Percentiles rank a stretch among this genome's conserved stretches.
Evolutionary conservation across 2,888 invertebrate genomes (phyloP).

Genomic region (Lucinisca nassula): DNA sequence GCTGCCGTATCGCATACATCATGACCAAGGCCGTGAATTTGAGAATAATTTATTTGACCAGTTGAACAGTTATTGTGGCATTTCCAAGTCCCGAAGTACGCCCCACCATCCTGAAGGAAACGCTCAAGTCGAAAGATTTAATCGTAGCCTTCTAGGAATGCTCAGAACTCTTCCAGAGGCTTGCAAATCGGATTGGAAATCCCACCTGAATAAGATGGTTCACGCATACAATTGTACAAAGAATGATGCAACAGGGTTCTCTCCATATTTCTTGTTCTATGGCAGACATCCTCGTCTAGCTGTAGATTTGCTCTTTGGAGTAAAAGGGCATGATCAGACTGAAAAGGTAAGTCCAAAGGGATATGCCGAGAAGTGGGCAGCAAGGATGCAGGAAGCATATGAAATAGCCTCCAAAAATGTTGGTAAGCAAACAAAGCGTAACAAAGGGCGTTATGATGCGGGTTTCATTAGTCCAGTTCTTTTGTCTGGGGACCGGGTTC

Average conservation of each 20-base stretch:
- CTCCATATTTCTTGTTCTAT: slow-evolving; percentile 34
- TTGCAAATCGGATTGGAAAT: slow-evolving; percentile 35
- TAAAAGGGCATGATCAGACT: neutral
- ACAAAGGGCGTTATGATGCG: slow-evolving; percentile 6
- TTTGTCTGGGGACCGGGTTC: slow-evolving; percentile 32
- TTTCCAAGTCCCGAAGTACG: slow-evolving; percentile 36
- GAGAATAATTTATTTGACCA: slow-evolving; percentile 52
- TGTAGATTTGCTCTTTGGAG: slow-evolving; percentile 34
- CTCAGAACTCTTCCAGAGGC: slow-evolving; percentile 22
- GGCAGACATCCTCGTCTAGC: slow-evolving; percentile 18
- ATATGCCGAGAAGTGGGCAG: slow-evolving; percentile 39
- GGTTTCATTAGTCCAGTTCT: slow-evolving; percentile 3
- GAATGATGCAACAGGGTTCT: slow-evolving; percentile 32
- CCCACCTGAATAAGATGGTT: slow-evolving; percentile 32
- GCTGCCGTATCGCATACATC: slow-evolving; percentile 48
- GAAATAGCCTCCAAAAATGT: slow-evolving; percentile 42
- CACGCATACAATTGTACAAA: slow-evolving; percentile 50
- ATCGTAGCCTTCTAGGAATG: slow-evolving; percentile 27
- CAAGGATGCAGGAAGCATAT: slow-evolving; percentile 51
- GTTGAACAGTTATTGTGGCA: slow-evolving; percentile 28
- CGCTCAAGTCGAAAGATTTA: slow-evolving; percentile 25
- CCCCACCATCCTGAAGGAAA: slow-evolving; percentile 44
- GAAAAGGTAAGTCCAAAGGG: neutral
- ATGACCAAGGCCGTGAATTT: slow-evolving; percentile 57
- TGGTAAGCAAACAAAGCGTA: neutral